phyloP scores from a whole-genome alignment of 2,113 vertebrate species.

The Axis porcinus region DNA sequence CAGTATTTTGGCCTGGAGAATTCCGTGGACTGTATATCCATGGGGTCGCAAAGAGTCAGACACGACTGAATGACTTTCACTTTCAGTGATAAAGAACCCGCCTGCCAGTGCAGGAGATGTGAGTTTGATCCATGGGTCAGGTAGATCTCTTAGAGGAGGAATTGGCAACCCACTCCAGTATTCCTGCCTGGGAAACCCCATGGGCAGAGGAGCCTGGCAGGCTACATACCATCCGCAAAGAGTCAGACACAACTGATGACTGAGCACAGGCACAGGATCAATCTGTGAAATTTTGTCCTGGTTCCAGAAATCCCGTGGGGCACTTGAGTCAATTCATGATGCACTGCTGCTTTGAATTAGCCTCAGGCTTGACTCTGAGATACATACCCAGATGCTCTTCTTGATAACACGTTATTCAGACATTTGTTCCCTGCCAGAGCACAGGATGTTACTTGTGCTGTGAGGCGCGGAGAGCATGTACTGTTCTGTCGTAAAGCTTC shows the following conservation, averaged over 20 bases:
- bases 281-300: not conserved
- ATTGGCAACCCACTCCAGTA: not conserved
- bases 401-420: accelerated
- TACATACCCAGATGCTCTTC: not conserved
- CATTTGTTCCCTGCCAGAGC: not conserved
- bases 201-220: not conserved
- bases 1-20: not conserved
- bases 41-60: not conserved
- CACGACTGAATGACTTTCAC: not conserved
- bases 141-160: not conserved
- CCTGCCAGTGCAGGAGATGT: not conserved
- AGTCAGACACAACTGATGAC: not conserved
- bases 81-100: not conserved
- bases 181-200: not conserved
- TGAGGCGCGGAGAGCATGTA: not conserved
- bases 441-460: accelerated
- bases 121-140: not conserved
- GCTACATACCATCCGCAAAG: not conserved
- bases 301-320: not conserved
- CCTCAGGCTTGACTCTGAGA: not conserved
- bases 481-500: not conserved
- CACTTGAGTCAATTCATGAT: not conserved
- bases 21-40: not conserved
- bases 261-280: not conserved
- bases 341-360: not conserved